Conservation (phyloP, 2,797 vertebrate genomes). For the Myotis findleyi region DNA sequence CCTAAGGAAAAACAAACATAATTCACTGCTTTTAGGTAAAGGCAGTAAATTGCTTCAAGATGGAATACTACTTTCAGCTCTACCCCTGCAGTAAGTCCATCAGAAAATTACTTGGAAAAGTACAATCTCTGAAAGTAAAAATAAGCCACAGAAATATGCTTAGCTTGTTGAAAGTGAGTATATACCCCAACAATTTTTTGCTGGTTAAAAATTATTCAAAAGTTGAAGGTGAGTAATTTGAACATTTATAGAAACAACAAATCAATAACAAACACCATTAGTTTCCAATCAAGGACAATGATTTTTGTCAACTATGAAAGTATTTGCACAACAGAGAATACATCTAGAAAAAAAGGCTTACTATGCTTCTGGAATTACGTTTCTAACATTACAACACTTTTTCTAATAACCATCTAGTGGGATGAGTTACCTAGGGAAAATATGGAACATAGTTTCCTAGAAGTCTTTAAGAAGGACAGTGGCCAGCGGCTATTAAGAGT, state of each 20-base stretch:
- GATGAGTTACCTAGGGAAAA: constrained; percentile 54
- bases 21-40: constrained; percentile 28
- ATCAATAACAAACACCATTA: neutral
- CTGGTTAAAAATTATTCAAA: constrained; percentile 27
- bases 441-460: constrained; percentile 69
- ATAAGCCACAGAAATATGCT: constrained; percentile 64
- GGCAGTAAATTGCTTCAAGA: constrained; percentile 46
- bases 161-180: constrained; percentile 64
- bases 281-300: neutral
- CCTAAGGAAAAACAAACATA: constrained; percentile 8
- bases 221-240: constrained; percentile 22
- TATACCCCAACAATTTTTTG: neutral
- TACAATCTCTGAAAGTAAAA: constrained; percentile 53
- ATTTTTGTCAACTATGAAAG: neutral
- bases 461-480: constrained; percentile 68
- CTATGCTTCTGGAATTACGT: constrained; percentile 39
- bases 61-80: constrained; percentile 8
- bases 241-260: constrained; percentile 41
- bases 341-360: neutral
- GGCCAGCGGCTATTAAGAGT: constrained; percentile 53
- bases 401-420: constrained; percentile 59
- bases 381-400: constrained; percentile 61
- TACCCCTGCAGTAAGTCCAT: constrained; percentile 31
- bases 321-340: neutral
- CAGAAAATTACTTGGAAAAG: constrained; percentile 64